Evolutionary conservation across 1,140 invertebrate species (phyloP).

Genomic region (Laupala kohalensis): DNA sequence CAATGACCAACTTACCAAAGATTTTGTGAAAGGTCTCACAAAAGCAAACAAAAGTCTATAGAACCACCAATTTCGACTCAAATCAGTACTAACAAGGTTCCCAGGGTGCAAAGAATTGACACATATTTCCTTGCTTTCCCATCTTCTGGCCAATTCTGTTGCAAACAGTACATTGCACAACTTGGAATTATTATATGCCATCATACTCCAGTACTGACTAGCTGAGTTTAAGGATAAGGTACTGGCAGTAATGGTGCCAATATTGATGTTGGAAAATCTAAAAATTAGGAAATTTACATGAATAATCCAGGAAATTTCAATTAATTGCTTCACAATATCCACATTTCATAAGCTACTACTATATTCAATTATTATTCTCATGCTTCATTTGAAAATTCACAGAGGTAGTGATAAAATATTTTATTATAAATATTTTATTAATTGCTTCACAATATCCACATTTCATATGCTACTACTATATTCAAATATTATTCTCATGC

Average conservation of each 20-base stretch:
- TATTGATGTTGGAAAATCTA: conserved; percentile 49
- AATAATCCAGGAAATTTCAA: background rate
- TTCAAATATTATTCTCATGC: too few species aligned
- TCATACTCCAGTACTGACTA: conserved; percentile 58
- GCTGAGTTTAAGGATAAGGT: conserved; percentile 30
- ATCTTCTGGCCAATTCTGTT: conserved; percentile 57
- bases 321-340: background rate
- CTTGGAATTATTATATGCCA: conserved; percentile 83
- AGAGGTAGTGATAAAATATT: too few species aligned
- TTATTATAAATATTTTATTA: too few species aligned
- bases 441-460: too few species aligned
- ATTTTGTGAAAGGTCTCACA: conserved; percentile 85
- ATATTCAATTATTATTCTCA: too few species aligned
- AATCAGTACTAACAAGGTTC: conserved; percentile 67
- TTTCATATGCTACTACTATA: too few species aligned
- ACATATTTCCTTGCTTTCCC: conserved; percentile 53
- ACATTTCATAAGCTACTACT: too few species aligned
- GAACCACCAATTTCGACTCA: conserved; percentile 73
- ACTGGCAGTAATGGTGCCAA: background rate
- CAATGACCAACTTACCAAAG: conserved; percentile 52
- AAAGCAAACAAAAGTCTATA: conserved; percentile 62
- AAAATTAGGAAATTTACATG: conserved; percentile 23
- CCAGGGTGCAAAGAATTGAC: conserved; percentile 83
- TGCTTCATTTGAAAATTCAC: too few species aligned
- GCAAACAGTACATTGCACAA: conserved; percentile 78